Evolutionary conservation across 2,797 vertebrate genomes (phyloP).

Genomic region (Podarcis siculus): DNA sequence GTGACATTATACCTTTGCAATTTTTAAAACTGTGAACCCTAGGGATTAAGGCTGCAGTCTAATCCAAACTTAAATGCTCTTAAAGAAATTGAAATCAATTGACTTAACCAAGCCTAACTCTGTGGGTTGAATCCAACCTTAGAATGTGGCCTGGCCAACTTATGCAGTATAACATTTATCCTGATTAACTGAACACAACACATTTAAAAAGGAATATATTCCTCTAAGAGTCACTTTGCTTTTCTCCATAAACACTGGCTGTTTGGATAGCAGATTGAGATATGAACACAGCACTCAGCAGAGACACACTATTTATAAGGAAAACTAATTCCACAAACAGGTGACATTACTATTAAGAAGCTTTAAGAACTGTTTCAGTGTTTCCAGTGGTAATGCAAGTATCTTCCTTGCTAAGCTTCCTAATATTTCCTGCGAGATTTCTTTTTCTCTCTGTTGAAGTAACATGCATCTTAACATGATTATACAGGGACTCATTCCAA

Average conservation of each 20-base stretch:
- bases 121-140: not conserved
- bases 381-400: not conserved
- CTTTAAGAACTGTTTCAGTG: not conserved
- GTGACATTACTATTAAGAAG: not conserved
- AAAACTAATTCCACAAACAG: not conserved
- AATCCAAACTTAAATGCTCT: not conserved
- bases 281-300: not conserved
- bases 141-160: not conserved
- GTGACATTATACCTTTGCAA: not conserved
- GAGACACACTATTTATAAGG: not conserved
- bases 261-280: not conserved
- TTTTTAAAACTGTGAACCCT: not conserved
- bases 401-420: not conserved
- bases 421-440: not conserved
- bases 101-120: not conserved
- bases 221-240: not conserved
- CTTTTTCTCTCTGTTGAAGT: not conserved
- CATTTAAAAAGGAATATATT: not conserved
- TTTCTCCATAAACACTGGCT: not conserved
- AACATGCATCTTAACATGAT: not conserved
- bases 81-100: not conserved
- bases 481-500: not conserved
- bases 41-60: not conserved
- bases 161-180: not conserved
- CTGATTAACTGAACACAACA: not conserved